Evolutionary conservation across 1,140 invertebrate species (phyloP).

Genomic region (Bradysia coprophila): DNA sequence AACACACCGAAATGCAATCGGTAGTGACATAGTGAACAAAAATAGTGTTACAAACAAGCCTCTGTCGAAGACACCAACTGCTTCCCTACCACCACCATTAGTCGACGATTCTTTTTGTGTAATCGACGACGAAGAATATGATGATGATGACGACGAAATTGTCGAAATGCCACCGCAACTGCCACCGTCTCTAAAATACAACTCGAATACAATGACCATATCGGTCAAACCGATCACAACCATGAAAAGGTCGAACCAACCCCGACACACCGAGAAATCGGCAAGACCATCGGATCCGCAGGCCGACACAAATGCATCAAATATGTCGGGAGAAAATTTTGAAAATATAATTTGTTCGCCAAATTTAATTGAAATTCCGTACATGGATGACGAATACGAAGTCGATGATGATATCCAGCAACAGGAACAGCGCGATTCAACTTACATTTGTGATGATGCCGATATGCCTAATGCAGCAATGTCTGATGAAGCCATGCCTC

Average conservation of each 20-base stretch:
- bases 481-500: not conserved
- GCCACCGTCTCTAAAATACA: not conserved
- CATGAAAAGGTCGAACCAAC: not conserved
- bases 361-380: not conserved
- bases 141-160: not conserved
- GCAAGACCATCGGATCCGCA: not conserved
- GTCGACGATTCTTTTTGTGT: too few relatives aligned
- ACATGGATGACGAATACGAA: not conserved
- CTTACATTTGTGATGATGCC: not conserved
- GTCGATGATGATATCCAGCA: not conserved
- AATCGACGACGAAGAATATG: too few relatives aligned
- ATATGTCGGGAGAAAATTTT: not conserved
- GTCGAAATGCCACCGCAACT: not conserved
- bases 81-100: too few relatives aligned
- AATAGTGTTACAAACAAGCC: not conserved
- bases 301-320: not conserved
- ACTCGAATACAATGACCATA: not conserved
- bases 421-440: not conserved
- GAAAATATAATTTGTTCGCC: conserved; percentile 4
- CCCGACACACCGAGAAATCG: not conserved
- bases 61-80: too few relatives aligned
- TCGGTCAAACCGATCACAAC: not conserved
- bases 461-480: too few relatives aligned
- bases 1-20: not conserved
- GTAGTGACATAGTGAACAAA: not conserved